Evolutionary conservation across 1,140 invertebrate species (phyloP).

Genomic region (Pentalonia nigronervosa): DNA sequence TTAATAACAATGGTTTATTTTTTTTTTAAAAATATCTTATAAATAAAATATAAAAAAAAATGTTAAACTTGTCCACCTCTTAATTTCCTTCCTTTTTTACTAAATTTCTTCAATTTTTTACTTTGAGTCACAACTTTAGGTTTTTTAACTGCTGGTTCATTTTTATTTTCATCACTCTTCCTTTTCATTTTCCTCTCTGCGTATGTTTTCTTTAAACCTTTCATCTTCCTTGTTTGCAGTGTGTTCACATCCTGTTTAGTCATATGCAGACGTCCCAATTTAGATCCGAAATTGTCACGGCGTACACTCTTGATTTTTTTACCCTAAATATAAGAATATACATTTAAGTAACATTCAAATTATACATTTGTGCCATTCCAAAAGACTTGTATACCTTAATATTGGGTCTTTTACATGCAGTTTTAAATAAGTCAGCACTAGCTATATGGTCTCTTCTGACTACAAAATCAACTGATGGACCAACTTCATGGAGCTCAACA

Average conservation of each 20-base stretch:
- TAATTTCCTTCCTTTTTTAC: conserved; percentile 56
- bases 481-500: conserved; percentile 93
- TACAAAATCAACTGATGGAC: conserved; percentile 88
- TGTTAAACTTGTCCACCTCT: conserved; percentile 51
- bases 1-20: background rate
- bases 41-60: background rate
- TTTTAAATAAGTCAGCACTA: conserved; percentile 89
- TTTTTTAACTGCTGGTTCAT: conserved; percentile 30
- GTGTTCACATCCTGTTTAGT: conserved; percentile 85
- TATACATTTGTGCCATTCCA: background rate
- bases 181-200: conserved; percentile 42
- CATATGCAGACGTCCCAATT: conserved; percentile 91
- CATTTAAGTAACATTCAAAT: background rate
- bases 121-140: background rate
- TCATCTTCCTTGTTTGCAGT: conserved; percentile 93
- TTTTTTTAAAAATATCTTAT: background rate
- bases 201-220: conserved; percentile 82
- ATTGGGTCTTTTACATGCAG: conserved; percentile 84
- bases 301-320: conserved; percentile 92
- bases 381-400: conserved; percentile 64
- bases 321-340: conserved; percentile 64
- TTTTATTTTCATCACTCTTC: conserved; percentile 14
- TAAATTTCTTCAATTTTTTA: conserved; percentile 57
- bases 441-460: conserved; percentile 87
- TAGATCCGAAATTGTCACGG: conserved; percentile 85